These are phyloP conservation scores for Drosophila willistoni DNA, from an alignment of 1,140 invertebrate species.

Conservation along the genomic window DNA sequence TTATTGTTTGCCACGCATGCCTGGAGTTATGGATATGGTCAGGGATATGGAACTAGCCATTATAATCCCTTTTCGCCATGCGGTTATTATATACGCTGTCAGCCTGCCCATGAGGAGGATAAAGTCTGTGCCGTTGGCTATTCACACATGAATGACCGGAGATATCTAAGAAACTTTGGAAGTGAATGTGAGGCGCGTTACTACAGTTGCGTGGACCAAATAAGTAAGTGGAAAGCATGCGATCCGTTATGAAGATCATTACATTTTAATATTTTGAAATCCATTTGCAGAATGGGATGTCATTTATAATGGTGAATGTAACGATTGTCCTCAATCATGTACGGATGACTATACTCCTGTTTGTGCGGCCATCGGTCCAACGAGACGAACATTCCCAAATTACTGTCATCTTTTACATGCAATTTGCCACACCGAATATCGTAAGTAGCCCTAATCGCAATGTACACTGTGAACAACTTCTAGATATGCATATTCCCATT, in stretches of 20 bases:
- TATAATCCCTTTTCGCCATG: conserved; percentile 16
- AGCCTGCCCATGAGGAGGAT: background rate
- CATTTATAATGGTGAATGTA: conserved; percentile 47
- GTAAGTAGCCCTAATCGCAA: background rate
- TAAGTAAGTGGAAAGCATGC: conserved; percentile 26
- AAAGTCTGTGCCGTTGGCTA: conserved; percentile 48
- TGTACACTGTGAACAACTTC: background rate
- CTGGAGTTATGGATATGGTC: conserved; percentile 27
- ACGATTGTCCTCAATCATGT: conserved; percentile 1
- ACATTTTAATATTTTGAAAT: background rate
- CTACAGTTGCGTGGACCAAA: conserved; percentile 30
- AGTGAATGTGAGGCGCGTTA: conserved; percentile 51
- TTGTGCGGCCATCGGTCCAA: background rate
- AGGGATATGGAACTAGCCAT: conserved; percentile 20
- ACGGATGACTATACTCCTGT: background rate
- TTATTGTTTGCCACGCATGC: conserved; percentile 9
- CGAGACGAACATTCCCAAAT: conserved; percentile 7
- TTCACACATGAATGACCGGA: background rate
- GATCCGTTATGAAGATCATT: no score
- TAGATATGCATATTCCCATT: no score
- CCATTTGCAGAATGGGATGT: conserved; percentile 42
- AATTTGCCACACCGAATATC: background rate
- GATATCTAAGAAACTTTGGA: conserved; percentile 21
- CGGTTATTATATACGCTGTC: conserved; percentile 32
- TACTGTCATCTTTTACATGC: conserved; percentile 6